phyloP scores from a whole-genome alignment of 2,888 invertebrate species.

The Heliothis peltigera region DNA sequence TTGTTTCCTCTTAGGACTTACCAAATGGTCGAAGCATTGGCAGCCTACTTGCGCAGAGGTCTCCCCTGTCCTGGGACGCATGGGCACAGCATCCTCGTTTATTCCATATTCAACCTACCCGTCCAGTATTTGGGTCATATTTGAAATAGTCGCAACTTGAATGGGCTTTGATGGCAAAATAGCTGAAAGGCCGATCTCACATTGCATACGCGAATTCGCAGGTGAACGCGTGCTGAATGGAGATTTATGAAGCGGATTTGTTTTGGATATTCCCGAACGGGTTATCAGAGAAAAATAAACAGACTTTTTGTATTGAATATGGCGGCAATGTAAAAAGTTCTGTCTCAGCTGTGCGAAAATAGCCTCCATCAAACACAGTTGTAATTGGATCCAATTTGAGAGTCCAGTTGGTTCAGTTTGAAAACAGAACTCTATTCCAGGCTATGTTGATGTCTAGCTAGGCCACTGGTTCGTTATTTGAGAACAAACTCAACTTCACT shows the following conservation, averaged over 20 bases:
- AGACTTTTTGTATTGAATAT: conserved; percentile 10
- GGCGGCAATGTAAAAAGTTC: background rate
- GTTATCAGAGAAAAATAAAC: conserved; percentile 29
- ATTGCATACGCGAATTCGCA: conserved; percentile 53
- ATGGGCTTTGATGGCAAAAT: conserved; percentile 65
- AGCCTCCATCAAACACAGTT: background rate
- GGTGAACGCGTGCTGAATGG: conserved; percentile 49
- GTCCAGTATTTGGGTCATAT: conserved; percentile 72
- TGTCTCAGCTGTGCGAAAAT: background rate
- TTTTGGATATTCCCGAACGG: conserved; percentile 40
- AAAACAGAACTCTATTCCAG: background rate
- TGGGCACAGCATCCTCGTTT: conserved; percentile 34
- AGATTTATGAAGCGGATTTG: conserved; percentile 45
- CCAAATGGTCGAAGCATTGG: conserved; percentile 15
- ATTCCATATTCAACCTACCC: conserved; percentile 55
- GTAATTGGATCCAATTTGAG: background rate
- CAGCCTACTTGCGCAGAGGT: conserved; percentile 4
- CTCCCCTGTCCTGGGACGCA: conserved; percentile 34
- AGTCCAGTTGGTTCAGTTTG: background rate
- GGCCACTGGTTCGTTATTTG: background rate
- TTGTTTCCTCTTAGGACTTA: conserved; percentile 1
- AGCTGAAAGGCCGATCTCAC: conserved; percentile 50
- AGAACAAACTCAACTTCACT: conserved; percentile 13
- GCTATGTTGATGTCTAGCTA: background rate
- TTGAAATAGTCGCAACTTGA: conserved; percentile 68